phyloP scores from a whole-genome alignment of 2,113 vertebrate genomes.

The Saiga tatarica region DNA sequence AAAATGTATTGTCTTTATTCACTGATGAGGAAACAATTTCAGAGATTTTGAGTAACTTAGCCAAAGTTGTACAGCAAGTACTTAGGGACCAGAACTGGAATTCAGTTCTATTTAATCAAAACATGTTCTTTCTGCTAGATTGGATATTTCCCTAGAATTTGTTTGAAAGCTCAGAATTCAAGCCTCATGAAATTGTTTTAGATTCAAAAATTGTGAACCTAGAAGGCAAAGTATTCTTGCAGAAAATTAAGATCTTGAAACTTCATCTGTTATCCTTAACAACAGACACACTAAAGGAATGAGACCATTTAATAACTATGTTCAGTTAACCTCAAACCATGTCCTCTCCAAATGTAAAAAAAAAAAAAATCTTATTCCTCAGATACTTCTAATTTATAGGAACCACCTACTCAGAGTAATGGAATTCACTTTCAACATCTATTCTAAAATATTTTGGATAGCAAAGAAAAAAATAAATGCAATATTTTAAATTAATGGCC shows the following conservation, averaged over 20 bases:
- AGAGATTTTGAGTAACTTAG: not conserved
- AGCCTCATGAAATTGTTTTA: not conserved
- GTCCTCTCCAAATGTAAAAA: not conserved
- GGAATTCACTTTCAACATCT: not conserved
- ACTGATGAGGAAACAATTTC: not conserved
- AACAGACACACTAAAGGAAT: not conserved
- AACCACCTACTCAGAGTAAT: not conserved
- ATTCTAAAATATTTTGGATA: not conserved
- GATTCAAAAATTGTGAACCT: not conserved
- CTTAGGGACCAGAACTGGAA: not conserved
- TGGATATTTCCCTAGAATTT: not conserved
- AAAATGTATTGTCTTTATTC: not conserved
- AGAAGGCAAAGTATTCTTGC: not conserved
- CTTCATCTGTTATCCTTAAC: not conserved
- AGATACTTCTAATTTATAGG: not conserved
- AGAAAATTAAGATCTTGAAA: not conserved
- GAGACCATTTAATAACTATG: not conserved
- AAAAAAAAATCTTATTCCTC: not conserved
- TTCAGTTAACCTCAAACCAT: not conserved
- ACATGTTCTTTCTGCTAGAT: not conserved
- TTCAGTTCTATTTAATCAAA: not conserved
- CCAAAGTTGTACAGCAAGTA: not conserved
- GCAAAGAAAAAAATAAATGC: not conserved
- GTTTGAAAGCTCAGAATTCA: not conserved
- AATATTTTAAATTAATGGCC: constrained; percentile 15